These are phyloP conservation scores for Aphidius gifuensis DNA, from an alignment of 1,140 invertebrate species.

Conservation along the genomic window DNA sequence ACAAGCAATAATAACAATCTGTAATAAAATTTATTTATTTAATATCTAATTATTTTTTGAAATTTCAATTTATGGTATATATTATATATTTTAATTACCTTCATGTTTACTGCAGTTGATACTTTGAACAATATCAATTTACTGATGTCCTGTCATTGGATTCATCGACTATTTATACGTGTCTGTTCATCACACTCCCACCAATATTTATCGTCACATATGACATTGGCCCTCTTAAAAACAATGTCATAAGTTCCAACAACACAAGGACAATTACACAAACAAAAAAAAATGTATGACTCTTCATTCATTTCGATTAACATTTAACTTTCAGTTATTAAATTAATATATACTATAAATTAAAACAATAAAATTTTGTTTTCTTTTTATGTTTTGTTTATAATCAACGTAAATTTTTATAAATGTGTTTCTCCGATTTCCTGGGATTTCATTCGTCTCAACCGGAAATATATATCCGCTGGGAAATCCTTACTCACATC, in stretches of 20 bases:
- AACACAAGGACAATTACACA: not conserved
- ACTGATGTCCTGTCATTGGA: slow-evolving; percentile 49
- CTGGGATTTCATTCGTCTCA: not conserved
- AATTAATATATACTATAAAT: no score
- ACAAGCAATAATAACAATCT: slow-evolving; percentile 41
- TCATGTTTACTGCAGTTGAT: slow-evolving; percentile 41
- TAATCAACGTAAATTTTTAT: no score
- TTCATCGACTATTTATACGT: slow-evolving; percentile 46
- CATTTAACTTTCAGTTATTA: no score
- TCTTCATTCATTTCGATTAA: slow-evolving; percentile 29
- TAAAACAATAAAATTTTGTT: no score
- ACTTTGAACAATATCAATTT: slow-evolving; percentile 31
- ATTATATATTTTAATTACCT: slow-evolving; percentile 38
- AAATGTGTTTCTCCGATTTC: not conserved
- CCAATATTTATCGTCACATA: slow-evolving; percentile 12
- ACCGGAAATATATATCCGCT: not conserved
- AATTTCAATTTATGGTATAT: not conserved
- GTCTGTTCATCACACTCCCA: slow-evolving; percentile 8
- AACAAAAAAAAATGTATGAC: slow-evolving; percentile 17
- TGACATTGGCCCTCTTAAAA: slow-evolving; percentile 54
- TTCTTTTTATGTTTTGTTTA: no score
- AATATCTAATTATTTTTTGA: not conserved
- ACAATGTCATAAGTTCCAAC: slow-evolving; percentile 41
- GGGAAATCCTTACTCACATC: no score
- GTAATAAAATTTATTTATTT: slow-evolving; percentile 14